Base-by-base conservation (phyloP, 2,888 invertebrate species). In the Ophioninae sp. region DNA sequence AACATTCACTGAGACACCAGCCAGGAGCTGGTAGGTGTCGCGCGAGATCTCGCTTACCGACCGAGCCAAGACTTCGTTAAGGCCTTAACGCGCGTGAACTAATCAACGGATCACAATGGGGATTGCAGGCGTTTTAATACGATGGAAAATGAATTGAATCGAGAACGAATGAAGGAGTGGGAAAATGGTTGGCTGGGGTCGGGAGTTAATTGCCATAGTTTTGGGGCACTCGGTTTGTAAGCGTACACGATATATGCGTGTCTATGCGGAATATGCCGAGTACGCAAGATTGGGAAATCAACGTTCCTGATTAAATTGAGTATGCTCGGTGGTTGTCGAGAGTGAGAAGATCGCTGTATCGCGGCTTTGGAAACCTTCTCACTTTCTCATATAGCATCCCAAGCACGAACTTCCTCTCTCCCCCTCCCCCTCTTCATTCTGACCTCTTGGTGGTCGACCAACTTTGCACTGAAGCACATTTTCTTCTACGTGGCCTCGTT, bases 221-320 rank as follows among this genome's bases (percentile, higher is more conserved):
- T 23, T 72, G 39, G 41, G 10, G 61, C 8, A 13, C 72, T 44
- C 13, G 20, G 72, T 56, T 20, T 61, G 23, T 72, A 51, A 51
- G 8, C 30, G 51, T 8, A 51, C n/a, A 61, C 61, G 23, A 23
- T 23, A n/a, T 44, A 13, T 67, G 1, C 39, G 58, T 59, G n/a
- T 59, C 37, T 63, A 41, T 44, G 75, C 56, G 9, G 30, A 65
- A 75, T 75, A 65, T 51, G 75, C 13, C 51, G 20, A 10, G 22
- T 8, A 23, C 41, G 61, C 59, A 59, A 17, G 61, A 68, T 23
- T 68, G 10, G 44, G 30, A n/a, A 76, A 68, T 68, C 76, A 68
- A 76, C 68, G 76, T 76, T 76, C 61, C 59, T 76, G 68, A 76
- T 76, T 76, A 76, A 76, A 75, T 65, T 67, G 75, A 67, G 65